Percentiles rank a stretch among this genome's conserved stretches.
These are phyloP conservation scores for Gasterosteus nipponicus DNA, from an alignment of 2,113 vertebrate species.

Conservation along the genomic window DNA sequence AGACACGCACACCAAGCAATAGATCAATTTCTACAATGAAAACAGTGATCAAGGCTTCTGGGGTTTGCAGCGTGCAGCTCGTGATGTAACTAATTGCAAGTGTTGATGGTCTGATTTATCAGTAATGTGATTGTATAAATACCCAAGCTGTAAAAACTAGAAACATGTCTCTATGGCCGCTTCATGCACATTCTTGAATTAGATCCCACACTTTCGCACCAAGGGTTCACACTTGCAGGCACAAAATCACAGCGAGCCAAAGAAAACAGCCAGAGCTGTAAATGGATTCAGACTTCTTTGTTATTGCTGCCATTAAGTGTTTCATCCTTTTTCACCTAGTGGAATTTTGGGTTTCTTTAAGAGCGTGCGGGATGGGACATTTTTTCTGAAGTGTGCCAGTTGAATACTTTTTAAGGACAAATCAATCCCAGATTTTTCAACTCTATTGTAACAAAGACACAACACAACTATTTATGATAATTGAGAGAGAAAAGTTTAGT, in stretches of 20 bases:
- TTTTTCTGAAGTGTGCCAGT: slow-evolving; percentile 28
- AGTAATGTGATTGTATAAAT: slow-evolving; percentile 49
- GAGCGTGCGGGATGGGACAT: background rate
- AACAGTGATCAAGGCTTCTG: slow-evolving; percentile 30
- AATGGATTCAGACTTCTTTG: slow-evolving; percentile 56
- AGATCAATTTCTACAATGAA: slow-evolving; percentile 3
- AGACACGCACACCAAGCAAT: slow-evolving; percentile 24
- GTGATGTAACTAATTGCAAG: slow-evolving; percentile 39
- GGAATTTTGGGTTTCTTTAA: slow-evolving; percentile 20
- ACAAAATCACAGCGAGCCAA: slow-evolving; percentile 61
- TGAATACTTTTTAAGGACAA: slow-evolving; percentile 22
- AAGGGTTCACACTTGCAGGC: slow-evolving; percentile 47
- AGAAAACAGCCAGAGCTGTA: slow-evolving; percentile 66
- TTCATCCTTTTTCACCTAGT: slow-evolving; percentile 51
- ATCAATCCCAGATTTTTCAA: slow-evolving; percentile 14
- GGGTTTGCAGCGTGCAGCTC: slow-evolving; percentile 25
- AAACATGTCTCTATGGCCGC: slow-evolving; percentile 41
- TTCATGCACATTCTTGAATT: slow-evolving; percentile 63
- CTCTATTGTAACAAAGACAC: background rate
- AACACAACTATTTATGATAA: background rate
- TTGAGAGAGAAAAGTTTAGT: background rate
- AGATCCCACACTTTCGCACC: slow-evolving; percentile 52
- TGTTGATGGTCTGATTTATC: slow-evolving; percentile 64
- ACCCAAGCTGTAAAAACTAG: slow-evolving; percentile 40
- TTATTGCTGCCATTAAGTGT: slow-evolving; percentile 61